Percentiles rank a stretch among this genome's conserved stretches.
Evolutionary conservation across 2,888 invertebrate genomes (phyloP).

Genomic region (Tetramorium bicarinatum): DNA sequence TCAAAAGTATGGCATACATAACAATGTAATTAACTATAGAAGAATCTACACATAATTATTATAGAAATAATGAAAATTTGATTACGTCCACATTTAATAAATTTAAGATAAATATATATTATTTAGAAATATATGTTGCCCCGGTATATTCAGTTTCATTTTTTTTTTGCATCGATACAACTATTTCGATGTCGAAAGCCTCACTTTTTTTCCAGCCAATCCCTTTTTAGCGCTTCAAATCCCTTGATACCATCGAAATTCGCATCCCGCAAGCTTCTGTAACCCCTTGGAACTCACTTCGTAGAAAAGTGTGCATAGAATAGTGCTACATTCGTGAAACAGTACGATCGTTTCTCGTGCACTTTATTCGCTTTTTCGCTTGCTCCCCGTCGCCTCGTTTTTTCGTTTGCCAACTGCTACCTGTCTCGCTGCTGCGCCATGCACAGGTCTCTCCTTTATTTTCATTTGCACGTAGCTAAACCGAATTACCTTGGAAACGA

Average conservation of each 20-base stretch:
- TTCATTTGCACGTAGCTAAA: conserved; percentile 44
- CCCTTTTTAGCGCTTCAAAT: conserved; percentile 35
- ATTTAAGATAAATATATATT: neutral
- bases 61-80: neutral
- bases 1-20: neutral
- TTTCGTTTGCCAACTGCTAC: conserved; percentile 46
- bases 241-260: conserved; percentile 26
- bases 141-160: neutral
- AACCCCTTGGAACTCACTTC: conserved; percentile 39
- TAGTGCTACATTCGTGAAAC: conserved; percentile 56
- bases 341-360: conserved; percentile 55
- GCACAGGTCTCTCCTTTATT: conserved; percentile 34
- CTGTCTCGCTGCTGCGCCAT: conserved; percentile 31
- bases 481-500: conserved; percentile 36
- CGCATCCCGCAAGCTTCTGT: conserved; percentile 13
- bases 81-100: neutral
- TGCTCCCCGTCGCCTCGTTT: conserved; percentile 34
- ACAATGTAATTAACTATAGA: neutral
- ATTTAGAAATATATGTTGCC: neutral
- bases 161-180: conserved; percentile 1
- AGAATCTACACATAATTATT: neutral
- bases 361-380: conserved; percentile 46
- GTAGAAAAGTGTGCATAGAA: conserved; percentile 38
- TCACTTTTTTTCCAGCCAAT: neutral
- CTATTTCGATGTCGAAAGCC: neutral